Evolutionary conservation across 1,140 invertebrate species (phyloP).

Genomic region (Lucilia sericata): DNA sequence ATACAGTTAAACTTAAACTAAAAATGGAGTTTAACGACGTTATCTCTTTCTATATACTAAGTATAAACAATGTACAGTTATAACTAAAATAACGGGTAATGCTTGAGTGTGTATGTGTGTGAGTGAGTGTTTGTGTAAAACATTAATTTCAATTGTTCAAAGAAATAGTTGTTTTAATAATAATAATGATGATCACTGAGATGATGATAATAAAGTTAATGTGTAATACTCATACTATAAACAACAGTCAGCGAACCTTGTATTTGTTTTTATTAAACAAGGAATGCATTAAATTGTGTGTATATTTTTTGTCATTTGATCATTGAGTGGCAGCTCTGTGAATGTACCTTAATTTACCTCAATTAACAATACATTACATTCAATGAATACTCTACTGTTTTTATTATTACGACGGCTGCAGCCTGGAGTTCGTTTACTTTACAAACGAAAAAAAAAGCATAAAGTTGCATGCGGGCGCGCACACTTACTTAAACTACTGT

Average conservation of each 20-base stretch:
- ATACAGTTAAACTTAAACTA: constrained; percentile 2
- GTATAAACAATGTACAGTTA: not conserved
- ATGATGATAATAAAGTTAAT: not conserved
- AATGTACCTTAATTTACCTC: constrained; percentile 67
- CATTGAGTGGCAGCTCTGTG: constrained; percentile 33
- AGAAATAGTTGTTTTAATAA: not conserved
- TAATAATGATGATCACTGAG: not conserved
- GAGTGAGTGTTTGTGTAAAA: constrained; percentile 18
- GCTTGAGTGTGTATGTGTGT: not conserved
- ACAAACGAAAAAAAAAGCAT: not conserved
- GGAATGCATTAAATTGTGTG: not conserved
- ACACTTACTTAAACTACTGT: not conserved
- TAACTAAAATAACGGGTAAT: not conserved
- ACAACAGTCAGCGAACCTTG: not conserved
- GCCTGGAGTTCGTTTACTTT: constrained; percentile 4
- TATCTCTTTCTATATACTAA: not conserved
- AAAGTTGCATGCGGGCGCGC: constrained; percentile 34
- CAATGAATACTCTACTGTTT: not conserved
- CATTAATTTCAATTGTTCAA: constrained; percentile 36
- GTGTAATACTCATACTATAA: not conserved
- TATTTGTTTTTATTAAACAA: not conserved
- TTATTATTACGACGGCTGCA: not conserved
- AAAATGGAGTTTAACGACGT: constrained; percentile 13
- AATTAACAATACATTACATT: constrained; percentile 60
- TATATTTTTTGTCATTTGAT: constrained; percentile 57